phyloP scores from a whole-genome alignment of 2,888 invertebrate genomes.

The Congeria kusceri region DNA sequence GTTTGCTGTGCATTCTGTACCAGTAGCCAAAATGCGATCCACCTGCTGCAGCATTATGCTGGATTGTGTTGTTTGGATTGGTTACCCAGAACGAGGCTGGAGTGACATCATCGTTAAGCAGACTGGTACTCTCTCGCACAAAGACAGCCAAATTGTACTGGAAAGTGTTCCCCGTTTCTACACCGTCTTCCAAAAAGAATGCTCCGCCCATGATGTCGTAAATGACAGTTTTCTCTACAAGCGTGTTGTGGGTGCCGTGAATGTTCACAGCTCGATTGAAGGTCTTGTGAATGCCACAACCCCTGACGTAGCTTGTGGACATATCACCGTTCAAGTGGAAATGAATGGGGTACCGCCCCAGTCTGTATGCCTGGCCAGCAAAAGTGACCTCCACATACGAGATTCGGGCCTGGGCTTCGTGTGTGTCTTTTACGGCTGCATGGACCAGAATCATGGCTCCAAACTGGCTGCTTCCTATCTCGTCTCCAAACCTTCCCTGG shows the following conservation, averaged over 20 bases:
- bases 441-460: slow-evolving; percentile 81
- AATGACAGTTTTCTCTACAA: slow-evolving; percentile 77
- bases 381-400: slow-evolving; percentile 77
- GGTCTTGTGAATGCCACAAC: slow-evolving; percentile 77
- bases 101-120: slow-evolving; percentile 84
- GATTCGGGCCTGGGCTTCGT: slow-evolving; percentile 66
- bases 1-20: slow-evolving; percentile 82
- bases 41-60: slow-evolving; percentile 81
- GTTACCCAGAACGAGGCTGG: slow-evolving; percentile 84
- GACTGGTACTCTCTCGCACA: slow-evolving; percentile 78
- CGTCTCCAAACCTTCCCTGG: slow-evolving; percentile 83
- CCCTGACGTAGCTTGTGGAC: slow-evolving; percentile 78
- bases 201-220: slow-evolving; percentile 84
- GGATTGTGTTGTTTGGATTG: slow-evolving; percentile 82
- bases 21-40: slow-evolving; percentile 84
- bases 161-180: slow-evolving; percentile 80
- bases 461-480: slow-evolving; percentile 82
- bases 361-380: slow-evolving; percentile 82
- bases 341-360: slow-evolving; percentile 83
- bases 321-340: slow-evolving; percentile 82
- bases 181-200: slow-evolving; percentile 83
- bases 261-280: slow-evolving; percentile 84
- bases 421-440: slow-evolving; percentile 59
- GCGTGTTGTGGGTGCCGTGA: slow-evolving; percentile 78
- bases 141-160: slow-evolving; percentile 81